Evolutionary conservation across 1,140 invertebrate species (phyloP).

Genomic region (Pseudomyrmex pallidus): DNA sequence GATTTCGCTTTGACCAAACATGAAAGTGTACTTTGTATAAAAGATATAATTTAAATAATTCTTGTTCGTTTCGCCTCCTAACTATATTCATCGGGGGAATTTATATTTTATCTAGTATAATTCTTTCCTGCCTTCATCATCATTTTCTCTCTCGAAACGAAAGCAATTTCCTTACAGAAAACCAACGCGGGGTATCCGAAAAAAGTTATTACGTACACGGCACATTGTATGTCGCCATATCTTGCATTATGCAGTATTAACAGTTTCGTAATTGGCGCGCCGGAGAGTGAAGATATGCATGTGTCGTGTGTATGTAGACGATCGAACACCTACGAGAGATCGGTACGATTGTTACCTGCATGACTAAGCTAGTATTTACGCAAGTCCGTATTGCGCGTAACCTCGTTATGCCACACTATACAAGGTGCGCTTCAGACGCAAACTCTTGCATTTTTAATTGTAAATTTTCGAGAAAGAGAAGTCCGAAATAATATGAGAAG

Average conservation of each 20-base stretch:
- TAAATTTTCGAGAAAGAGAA: neutral
- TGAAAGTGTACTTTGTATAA: neutral
- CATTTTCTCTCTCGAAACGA: neutral
- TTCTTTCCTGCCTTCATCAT: slow-evolving; percentile 10
- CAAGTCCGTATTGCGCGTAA: slow-evolving; percentile 54
- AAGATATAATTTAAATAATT: neutral
- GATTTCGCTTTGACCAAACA: slow-evolving; percentile 8
- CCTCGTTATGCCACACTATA: slow-evolving; percentile 44
- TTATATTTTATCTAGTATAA: slow-evolving; percentile 20
- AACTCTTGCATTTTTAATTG: neutral
- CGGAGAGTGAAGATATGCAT: neutral
- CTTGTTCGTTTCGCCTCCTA: neutral
- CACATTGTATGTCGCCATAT: slow-evolving; percentile 36
- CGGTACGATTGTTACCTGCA: slow-evolving; percentile 55
- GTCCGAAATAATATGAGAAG: neutral
- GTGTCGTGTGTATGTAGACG: neutral
- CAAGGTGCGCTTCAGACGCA: slow-evolving; percentile 1
- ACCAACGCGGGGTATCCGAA: neutral
- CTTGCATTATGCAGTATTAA: slow-evolving; percentile 61
- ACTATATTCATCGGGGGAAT: slow-evolving; percentile 11
- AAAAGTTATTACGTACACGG: slow-evolving; percentile 22
- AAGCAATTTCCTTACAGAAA: slow-evolving; percentile 16
- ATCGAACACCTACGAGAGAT: slow-evolving; percentile 52
- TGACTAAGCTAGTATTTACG: slow-evolving; percentile 58
- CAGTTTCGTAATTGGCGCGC: slow-evolving; percentile 53